Evolutionary conservation across 2,797 vertebrate species (phyloP).

Genomic region (Rhynchonycteris naso): DNA sequence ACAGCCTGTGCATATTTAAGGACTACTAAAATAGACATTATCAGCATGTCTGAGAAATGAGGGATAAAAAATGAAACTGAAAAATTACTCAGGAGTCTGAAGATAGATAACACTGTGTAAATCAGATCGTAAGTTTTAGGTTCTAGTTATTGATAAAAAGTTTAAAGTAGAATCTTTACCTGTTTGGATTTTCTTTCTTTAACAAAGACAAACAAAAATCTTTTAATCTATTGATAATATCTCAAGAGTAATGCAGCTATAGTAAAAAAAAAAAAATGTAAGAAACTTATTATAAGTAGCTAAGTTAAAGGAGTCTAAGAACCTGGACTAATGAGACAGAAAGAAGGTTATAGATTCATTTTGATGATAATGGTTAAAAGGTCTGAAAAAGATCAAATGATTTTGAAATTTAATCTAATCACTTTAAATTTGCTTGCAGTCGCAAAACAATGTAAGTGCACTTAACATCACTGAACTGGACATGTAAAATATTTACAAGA

Average conservation of each 20-base stretch:
- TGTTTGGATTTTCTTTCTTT: neutral
- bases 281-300: neutral
- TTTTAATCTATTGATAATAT: neutral
- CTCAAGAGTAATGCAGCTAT: neutral
- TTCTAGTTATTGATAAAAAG: neutral
- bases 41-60: neutral
- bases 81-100: neutral
- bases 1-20: neutral
- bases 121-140: neutral
- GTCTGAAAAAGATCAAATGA: neutral
- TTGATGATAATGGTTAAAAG: neutral
- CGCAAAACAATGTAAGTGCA: neutral
- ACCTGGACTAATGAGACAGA: neutral
- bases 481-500: neutral
- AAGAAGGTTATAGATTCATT: neutral
- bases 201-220: neutral
- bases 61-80: neutral
- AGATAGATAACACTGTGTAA: neutral
- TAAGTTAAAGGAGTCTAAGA: neutral
- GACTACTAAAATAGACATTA: neutral
- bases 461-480: neutral
- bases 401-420: neutral
- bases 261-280: neutral
- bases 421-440: neutral
- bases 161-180: neutral